These are phyloP conservation scores for Entomobrya multifasciata DNA, from an alignment of 2,888 invertebrate species.

Conservation along the genomic window DNA sequence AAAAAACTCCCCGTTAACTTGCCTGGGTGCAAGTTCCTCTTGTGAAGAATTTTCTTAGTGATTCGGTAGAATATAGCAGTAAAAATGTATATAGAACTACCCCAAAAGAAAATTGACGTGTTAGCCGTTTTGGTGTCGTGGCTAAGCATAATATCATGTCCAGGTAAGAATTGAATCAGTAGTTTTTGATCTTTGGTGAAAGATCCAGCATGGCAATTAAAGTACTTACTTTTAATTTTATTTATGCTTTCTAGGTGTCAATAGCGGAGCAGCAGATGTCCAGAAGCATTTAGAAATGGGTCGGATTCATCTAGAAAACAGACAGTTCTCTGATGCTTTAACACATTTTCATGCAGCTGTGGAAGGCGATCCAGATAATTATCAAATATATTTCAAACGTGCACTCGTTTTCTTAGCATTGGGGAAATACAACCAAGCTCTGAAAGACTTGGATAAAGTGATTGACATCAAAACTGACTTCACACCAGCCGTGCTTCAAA, in stretches of 20 bases:
- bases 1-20: too few species aligned
- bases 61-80: background rate
- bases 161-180: constrained; percentile 70
- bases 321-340: constrained; percentile 96
- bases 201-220: too few species aligned
- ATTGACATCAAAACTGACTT: constrained; percentile 97
- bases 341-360: constrained; percentile 99
- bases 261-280: constrained; percentile 89
- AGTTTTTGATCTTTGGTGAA: too few species aligned
- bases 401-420: constrained; percentile 98
- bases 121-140: constrained; percentile 77
- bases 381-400: constrained; percentile 96
- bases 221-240: too few species aligned
- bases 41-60: too few species aligned
- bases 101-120: constrained; percentile 72
- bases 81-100: constrained; percentile 66
- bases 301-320: constrained; percentile 93
- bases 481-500: constrained; percentile 88
- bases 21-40: too few species aligned
- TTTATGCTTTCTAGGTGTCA: constrained; percentile 85
- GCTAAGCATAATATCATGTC: constrained; percentile 76
- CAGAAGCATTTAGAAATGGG: constrained; percentile 97
- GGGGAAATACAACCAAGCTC: constrained; percentile 96
- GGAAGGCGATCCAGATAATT: constrained; percentile 97
- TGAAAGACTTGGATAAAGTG: constrained; percentile 95